Base-by-base conservation (phyloP, 1,140 invertebrate genomes). In the Aleiodes sp. region DNA sequence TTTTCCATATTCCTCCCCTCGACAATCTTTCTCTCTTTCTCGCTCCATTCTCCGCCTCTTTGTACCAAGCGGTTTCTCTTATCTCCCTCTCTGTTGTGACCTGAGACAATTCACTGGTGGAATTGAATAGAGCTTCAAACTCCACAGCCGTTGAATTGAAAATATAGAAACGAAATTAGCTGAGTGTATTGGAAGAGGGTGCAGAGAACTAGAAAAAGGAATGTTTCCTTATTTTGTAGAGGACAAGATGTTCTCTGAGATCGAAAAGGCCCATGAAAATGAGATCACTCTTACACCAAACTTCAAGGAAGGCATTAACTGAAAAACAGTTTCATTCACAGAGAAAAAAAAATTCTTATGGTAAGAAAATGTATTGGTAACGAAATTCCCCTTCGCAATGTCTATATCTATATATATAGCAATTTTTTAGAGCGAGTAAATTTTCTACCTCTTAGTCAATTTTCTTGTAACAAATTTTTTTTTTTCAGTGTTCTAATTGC, bases 261-360 rank as follows among this genome's bases (percentile, higher is more conserved):
- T 70, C 66, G 67, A 39, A 70, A 61, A 52, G 60, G 43, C 33
- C 41, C 60, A 52, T 73, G 73, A 66, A 31, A 61, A n/a, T 4
- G 39, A 62, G 33, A 64, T 29, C 33, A 76, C 75, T 75, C 79
- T 84, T 84, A 81, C n/a, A n/a, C n/a, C n/a, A 83, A 85, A 83
- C 82, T 84, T 82, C 70, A 78, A 79, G 79, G 12, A 16, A 80
- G 78, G 73, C 82, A 79, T 84, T 85, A 83, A 74, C 73, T n/a
- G 65, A 74, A 73, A 76, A 83, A 83, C 79, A 77, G 81, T 82
- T 83, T 79, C 75, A 77, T 70, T 75, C 76, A 84, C 84, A 84
- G 85, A 82, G 83, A 77, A 73, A 82, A 85, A 86, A 80, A n/a
- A n/a, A n/a, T n/a, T n/a, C n/a, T n/a, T n/a, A n/a, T n/a, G n/a